Evolutionary conservation across 2,797 vertebrate genomes (phyloP), one percentile per base, ranked within the genome.

Genomic region (Acrocephalus scirpaceus): DNA sequence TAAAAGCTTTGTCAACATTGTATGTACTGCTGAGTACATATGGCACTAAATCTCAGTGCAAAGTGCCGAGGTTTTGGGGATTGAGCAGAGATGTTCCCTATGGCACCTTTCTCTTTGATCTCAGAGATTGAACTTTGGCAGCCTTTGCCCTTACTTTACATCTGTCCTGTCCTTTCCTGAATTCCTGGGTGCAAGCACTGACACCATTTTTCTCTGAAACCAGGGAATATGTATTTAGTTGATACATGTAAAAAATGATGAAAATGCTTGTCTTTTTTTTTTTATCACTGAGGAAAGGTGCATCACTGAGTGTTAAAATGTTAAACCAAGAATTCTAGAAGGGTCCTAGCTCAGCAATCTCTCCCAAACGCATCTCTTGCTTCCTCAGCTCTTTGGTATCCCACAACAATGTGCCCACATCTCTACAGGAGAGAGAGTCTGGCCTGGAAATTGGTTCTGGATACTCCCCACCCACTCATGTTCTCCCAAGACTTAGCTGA

Each of bases 371-470:
- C 53, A 5, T 40, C 22, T 80, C 27, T 58, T 53, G 1, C 13
- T 88, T 69, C 54, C 8, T 72, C 26, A 34, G 9, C 11, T 23
- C 13, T 69, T 72, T 42, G 23, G 10, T 30, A 20, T 18, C 10
- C 20, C 7, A 1, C 6, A 51, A 22, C 83, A 90, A 32, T 0
- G 0, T 1, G 0, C 23, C 21, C 25, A 6, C 3, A 0, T 73
- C 66, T 79, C 56, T 76, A 0, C 30, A 20, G 53, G 30, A 27
- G 23, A 47, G 62, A 44, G 12, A 40, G 9, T 44, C 56, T 29
- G 38, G 3, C 57, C 25, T 89, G 53, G 73, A 62, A 77, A 16
- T 1, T 17, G 14, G 5, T 36, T 62, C 40, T 70, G 60, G 32
- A n/a, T 23, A 1, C 32, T 94, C 32, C 19, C 16, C 25, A 48